Evolutionary conservation across 1,140 invertebrate genomes (phyloP).

Genomic region (Nephila pilipes): DNA sequence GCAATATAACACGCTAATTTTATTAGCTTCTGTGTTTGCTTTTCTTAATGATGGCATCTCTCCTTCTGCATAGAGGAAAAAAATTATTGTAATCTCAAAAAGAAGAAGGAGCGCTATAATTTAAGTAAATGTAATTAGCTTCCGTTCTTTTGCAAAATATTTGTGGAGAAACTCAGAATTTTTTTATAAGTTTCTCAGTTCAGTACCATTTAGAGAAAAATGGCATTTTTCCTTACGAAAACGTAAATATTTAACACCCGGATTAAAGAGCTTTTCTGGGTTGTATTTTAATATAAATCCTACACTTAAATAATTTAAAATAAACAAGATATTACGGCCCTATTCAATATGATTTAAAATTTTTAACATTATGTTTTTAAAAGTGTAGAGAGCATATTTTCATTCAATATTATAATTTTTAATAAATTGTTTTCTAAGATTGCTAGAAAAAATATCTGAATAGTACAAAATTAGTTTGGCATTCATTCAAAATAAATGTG

Average conservation of each 20-base stretch:
- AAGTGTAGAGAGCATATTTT: too few relatives aligned
- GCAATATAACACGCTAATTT: conserved; percentile 41
- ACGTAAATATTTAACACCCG: background rate
- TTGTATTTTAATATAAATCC: background rate
- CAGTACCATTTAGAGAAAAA: background rate
- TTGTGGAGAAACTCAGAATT: conserved; percentile 8
- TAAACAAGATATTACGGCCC: background rate
- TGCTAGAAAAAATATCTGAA: too few relatives aligned
- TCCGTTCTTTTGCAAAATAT: conserved; percentile 15
- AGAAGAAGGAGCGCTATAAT: conserved; percentile 10
- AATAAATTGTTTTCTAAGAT: too few relatives aligned
- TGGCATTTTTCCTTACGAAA: background rate
- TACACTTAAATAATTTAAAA: background rate
- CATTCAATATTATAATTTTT: too few relatives aligned
- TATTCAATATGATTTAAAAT: too few relatives aligned
- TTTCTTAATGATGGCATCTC: conserved; percentile 46
- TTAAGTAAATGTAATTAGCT: conserved; percentile 45
- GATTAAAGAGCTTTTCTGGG: background rate
- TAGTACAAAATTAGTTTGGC: too few relatives aligned
- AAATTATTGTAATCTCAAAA: conserved; percentile 22
- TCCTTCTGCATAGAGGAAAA: background rate
- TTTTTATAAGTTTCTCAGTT: background rate
- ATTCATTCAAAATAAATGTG: too few relatives aligned
- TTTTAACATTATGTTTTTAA: too few relatives aligned
- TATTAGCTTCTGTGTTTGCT: conserved; percentile 34